Conservation (phyloP, 2,113 vertebrate species). For the Labeo catla region DNA sequence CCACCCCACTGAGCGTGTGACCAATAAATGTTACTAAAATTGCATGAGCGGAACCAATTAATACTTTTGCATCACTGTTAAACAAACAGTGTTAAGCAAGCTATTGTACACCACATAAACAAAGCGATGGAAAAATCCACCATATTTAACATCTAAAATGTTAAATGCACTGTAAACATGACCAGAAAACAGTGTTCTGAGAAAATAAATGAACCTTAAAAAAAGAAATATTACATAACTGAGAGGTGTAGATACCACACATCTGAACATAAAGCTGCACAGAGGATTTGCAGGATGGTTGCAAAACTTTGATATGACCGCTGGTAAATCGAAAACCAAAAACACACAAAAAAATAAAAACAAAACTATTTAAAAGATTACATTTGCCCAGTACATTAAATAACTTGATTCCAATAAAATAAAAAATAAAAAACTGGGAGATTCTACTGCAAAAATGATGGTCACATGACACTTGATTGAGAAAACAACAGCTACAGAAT, state of each 20-base stretch:
- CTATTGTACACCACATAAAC: background rate
- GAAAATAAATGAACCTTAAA: background rate
- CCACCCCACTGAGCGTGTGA: background rate
- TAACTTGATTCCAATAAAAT: background rate
- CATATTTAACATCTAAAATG: background rate
- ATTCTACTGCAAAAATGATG: background rate
- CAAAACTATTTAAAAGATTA: background rate
- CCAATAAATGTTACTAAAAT: background rate
- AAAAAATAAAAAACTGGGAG: background rate
- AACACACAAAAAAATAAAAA: background rate
- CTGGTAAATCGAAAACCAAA: background rate
- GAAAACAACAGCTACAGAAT: conserved; percentile 18
- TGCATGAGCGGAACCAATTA: background rate
- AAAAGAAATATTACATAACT: conserved; percentile 1
- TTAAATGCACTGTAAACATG: background rate
- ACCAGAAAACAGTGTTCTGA: background rate
- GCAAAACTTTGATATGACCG: background rate
- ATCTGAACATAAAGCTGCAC: conserved; percentile 36
- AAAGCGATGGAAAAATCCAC: background rate
- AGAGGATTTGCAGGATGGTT: conserved; percentile 13
- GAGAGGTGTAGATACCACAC: conserved; percentile 63
- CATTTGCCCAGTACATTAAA: background rate
- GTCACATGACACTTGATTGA: background rate
- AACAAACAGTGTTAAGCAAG: background rate
- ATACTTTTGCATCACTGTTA: background rate